Evolutionary conservation across 2,888 invertebrate species (phyloP).

Genomic region (Nomada fabriciana): DNA sequence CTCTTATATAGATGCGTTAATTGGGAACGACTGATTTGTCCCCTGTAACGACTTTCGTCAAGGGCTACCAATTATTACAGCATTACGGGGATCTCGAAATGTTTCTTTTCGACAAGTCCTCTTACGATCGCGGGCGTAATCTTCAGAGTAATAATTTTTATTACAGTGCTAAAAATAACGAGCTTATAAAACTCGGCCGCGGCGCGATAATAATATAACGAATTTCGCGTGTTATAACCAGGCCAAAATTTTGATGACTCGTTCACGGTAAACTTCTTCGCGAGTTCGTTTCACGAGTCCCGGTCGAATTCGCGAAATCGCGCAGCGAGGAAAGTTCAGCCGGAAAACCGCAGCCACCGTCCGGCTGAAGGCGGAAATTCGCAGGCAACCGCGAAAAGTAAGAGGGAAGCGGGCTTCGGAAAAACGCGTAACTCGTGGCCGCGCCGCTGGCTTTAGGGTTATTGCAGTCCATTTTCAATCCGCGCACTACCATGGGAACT

Average conservation of each 20-base stretch:
- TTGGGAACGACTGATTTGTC: no score
- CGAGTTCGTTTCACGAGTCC: constrained; percentile 26
- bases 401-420: constrained; percentile 41
- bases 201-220: neutral
- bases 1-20: neutral
- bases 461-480: constrained; percentile 71
- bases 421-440: constrained; percentile 59
- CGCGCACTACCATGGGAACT: constrained; percentile 46
- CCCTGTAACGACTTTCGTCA: no score
- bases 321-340: constrained; percentile 39
- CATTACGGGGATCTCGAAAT: no score
- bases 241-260: neutral
- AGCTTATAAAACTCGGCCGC: no score
- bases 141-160: no score
- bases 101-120: no score
- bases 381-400: constrained; percentile 50
- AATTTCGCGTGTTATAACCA: neutral
- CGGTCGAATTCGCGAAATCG: constrained; percentile 26
- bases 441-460: constrained; percentile 60
- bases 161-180: no score
- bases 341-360: constrained; percentile 51
- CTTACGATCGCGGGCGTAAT: no score
- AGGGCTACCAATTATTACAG: no score
- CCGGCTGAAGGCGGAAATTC: constrained; percentile 50
- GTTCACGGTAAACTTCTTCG: constrained; percentile 27